These are phyloP conservation scores for Indicator indicator DNA, from an alignment of 2,113 vertebrate genomes.

Conservation along the genomic window DNA sequence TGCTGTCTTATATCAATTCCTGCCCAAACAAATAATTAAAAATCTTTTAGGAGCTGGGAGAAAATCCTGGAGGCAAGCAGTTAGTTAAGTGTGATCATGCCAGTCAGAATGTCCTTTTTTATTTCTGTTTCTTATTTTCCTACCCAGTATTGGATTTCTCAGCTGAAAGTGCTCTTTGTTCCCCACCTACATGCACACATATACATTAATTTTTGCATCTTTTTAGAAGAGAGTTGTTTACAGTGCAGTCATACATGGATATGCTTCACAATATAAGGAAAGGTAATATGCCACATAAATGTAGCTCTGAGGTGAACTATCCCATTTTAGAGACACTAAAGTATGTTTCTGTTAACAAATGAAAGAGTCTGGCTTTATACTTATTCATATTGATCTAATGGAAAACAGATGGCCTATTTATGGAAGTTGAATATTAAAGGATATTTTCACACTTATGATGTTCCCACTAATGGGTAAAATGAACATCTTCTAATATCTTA, in stretches of 20 bases:
- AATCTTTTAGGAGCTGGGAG: not conserved
- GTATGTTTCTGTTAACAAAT: not conserved
- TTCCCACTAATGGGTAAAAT: conserved; percentile 72
- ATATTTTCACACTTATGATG: conserved; percentile 75
- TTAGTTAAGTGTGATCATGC: accelerated
- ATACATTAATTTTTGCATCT: not conserved
- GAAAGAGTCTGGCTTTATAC: not conserved
- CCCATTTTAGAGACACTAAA: not conserved
- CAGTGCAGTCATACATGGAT: not conserved
- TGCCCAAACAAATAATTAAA: not conserved
- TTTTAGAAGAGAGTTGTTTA: not conserved
- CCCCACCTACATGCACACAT: not conserved
- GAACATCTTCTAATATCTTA: conserved; percentile 67
- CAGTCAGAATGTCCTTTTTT: not conserved
- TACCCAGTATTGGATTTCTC: not conserved
- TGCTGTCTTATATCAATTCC: not conserved
- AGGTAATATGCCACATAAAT: not conserved
- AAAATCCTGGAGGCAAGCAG: not conserved
- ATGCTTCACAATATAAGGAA: not conserved
- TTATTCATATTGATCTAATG: conserved; percentile 70
- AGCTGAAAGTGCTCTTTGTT: not conserved
- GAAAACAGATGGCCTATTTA: conserved; percentile 78
- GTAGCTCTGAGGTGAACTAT: not conserved
- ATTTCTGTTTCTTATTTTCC: not conserved
- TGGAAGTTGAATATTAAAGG: conserved; percentile 70